Base-by-base conservation (phyloP, 2,797 vertebrate genomes). In the Oryzias sinensis region DNA sequence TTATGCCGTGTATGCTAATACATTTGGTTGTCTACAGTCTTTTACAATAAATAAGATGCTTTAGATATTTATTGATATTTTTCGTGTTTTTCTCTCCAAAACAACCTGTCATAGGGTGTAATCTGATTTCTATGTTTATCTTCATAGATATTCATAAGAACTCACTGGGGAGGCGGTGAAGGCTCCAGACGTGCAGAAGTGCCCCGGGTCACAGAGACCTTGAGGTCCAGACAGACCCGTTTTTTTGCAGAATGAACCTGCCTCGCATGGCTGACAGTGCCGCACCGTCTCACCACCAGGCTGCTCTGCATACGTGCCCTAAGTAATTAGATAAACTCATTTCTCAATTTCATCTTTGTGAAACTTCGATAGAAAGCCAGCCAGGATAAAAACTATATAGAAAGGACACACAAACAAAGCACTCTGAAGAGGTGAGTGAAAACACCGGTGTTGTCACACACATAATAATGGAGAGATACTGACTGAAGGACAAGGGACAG, bases 141-240 rank as follows among this genome's bases (percentile, higher is more conserved):
- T 6, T 27, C 27, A 27, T 27, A 27, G 9, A 4, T 4, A 47
- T 11, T 70, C 1, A 14, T 44, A 0, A 5, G 3, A 11, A 69
- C 65, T 92, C 89, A 97, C 95, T 1, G 94, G 96, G 5, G 89
- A 87, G 53, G 93, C 77, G 42, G 88, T 92, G 72, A 65, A 87
- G 66, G 94, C 93, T 47, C 93, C 94, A 49, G 87, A 88, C 0
- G 69, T 87, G 79, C 95, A 98, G 86, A 91, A 95, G 82, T 94
- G 74, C 0, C 95, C 95, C 0, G 92, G 72, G 37, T 86, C 86
- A 81, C 95, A 97, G 9, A 8, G 81, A 45, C 93, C 95, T 77
- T 95, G 88, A n/a, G 95, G 93, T 24, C 65, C 40, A 1, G 87
- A 58, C 42, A 96, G 88, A 24, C 93, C 94, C 3, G 85, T 27